Conservation (phyloP, 2,113 vertebrate genomes). For the Brienomyrus brachyistius region DNA sequence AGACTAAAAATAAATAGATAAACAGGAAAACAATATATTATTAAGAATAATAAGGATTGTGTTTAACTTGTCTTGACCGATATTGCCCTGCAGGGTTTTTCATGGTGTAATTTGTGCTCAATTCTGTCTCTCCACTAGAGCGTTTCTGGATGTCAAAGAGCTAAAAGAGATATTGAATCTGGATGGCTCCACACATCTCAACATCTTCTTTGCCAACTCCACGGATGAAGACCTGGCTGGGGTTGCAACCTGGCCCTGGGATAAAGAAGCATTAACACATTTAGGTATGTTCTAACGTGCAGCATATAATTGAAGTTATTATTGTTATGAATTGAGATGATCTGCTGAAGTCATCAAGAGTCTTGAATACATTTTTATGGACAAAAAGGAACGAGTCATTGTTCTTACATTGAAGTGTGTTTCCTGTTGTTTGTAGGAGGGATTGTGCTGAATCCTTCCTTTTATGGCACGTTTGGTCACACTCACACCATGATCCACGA, state of each 20-base stretch:
- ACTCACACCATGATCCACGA: conserved; percentile 98
- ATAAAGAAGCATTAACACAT: conserved; percentile 94
- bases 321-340: background rate
- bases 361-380: background rate
- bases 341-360: background rate
- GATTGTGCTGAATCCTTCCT: conserved; percentile 92
- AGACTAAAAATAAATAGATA: background rate
- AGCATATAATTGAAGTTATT: background rate
- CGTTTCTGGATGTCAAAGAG: conserved; percentile 94
- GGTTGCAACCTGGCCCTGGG: conserved; percentile 97
- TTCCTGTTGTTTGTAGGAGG: conserved; percentile 61
- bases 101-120: conserved; percentile 11
- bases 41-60: background rate
- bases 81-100: background rate
- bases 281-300: conserved; percentile 63
- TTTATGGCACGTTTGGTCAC: conserved; percentile 93
- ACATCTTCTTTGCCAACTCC: conserved; percentile 97
- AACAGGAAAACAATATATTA: background rate
- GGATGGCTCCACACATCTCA: conserved; percentile 91
- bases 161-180: conserved; percentile 86
- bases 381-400: background rate
- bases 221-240: conserved; percentile 94
- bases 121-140: conserved; percentile 63
- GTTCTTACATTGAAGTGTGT: background rate
- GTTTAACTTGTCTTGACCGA: background rate